Conservation (phyloP, 2,888 invertebrate species). For the Microchrysa polita region DNA sequence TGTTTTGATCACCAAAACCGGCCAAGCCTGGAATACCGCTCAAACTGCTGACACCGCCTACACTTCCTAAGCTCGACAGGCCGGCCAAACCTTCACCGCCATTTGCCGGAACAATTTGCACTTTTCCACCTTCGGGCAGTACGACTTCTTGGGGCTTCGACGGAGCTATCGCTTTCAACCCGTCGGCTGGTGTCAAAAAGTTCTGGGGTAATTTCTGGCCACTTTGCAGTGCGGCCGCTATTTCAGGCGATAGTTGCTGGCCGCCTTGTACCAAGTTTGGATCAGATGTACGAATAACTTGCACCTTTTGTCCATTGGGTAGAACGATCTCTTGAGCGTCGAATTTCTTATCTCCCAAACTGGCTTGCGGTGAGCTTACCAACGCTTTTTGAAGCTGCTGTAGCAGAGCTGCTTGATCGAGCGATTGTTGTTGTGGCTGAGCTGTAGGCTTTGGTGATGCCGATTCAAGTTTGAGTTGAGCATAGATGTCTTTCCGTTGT, state of each 20-base stretch:
- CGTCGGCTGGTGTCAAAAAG: slow-evolving; percentile 1
- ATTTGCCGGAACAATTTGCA: slow-evolving; percentile 75
- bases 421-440: slow-evolving; percentile 58
- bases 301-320: slow-evolving; percentile 79
- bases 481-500: slow-evolving; percentile 69
- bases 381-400: slow-evolving; percentile 79
- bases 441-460: slow-evolving; percentile 61
- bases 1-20: slow-evolving; percentile 62
- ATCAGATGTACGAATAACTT: slow-evolving; percentile 76
- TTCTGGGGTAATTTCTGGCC: background rate
- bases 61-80: slow-evolving; percentile 58
- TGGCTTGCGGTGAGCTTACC: slow-evolving; percentile 73
- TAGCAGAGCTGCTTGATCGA: slow-evolving; percentile 75
- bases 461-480: slow-evolving; percentile 69
- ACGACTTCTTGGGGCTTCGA: slow-evolving; percentile 73
- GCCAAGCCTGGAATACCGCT: slow-evolving; percentile 63
- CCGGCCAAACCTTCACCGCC: slow-evolving; percentile 65
- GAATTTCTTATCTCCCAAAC: slow-evolving; percentile 71
- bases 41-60: slow-evolving; percentile 58
- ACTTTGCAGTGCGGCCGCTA: slow-evolving; percentile 52
- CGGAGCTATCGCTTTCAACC: slow-evolving; percentile 55
- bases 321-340: slow-evolving; percentile 78
- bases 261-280: slow-evolving; percentile 74
- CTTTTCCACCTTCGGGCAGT: slow-evolving; percentile 77
- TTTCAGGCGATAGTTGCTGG: slow-evolving; percentile 64